phyloP scores from a whole-genome alignment of 2,797 vertebrate species.

The Scarus forsteni region DNA sequence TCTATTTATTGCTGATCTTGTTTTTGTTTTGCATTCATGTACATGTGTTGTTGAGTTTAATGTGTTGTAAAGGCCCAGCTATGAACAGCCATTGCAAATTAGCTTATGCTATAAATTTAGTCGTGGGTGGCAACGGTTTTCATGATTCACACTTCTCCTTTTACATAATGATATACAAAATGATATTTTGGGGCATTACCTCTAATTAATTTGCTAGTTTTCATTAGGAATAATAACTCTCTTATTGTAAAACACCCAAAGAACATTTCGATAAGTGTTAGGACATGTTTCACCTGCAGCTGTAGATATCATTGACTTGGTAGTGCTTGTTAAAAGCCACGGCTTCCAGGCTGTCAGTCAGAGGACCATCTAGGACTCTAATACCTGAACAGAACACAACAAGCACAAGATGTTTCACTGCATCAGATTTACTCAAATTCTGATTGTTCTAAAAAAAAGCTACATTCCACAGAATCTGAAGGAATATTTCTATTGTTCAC shows the following conservation, averaged over 20 bases:
- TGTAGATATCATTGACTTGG: conserved; percentile 98
- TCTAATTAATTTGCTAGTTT: too few species aligned
- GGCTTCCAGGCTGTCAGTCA: conserved; percentile 98
- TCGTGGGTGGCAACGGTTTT: too few species aligned
- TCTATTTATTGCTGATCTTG: too few species aligned
- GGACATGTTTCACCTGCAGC: conserved; percentile 91
- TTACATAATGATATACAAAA: too few species aligned
- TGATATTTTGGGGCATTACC: too few species aligned
- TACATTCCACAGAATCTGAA: not conserved
- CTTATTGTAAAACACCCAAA: not conserved
- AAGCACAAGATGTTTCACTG: not conserved
- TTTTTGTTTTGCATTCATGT: too few species aligned
- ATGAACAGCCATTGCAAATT: too few species aligned
- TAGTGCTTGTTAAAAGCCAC: conserved; percentile 99
- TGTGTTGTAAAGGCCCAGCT: too few species aligned
- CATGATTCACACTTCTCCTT: too few species aligned
- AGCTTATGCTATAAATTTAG: too few species aligned
- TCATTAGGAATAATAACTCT: not conserved
- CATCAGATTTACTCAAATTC: not conserved
- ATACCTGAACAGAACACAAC: conserved; percentile 86
- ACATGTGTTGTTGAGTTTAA: too few species aligned
- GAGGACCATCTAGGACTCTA: conserved; percentile 94
- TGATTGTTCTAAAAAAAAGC: not conserved
- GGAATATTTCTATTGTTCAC: conserved; percentile 62
- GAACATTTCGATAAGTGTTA: not conserved